Conservation (phyloP, 2,888 invertebrate species). For the Fragum fragum region DNA sequence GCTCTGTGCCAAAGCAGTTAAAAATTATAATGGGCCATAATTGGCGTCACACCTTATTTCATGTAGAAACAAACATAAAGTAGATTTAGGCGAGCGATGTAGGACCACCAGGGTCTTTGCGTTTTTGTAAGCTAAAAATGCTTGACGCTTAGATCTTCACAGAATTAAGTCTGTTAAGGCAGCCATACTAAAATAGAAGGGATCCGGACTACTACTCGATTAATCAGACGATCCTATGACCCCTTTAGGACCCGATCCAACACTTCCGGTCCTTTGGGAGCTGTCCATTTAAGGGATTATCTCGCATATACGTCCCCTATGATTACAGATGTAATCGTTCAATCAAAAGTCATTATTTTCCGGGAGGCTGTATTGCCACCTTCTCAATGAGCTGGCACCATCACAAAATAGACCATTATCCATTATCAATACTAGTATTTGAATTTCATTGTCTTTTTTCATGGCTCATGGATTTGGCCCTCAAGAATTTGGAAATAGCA, state of each 20-base stretch:
- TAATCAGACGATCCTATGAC: conserved; percentile 54
- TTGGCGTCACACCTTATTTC: too few species aligned
- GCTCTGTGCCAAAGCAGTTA: too few species aligned
- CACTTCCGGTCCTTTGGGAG: conserved; percentile 49
- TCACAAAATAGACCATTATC: not conserved
- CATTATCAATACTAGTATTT: too few species aligned
- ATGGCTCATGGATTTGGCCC: too few species aligned
- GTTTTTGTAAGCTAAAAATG: too few species aligned
- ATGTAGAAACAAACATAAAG: too few species aligned
- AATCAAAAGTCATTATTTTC: conserved; percentile 63
- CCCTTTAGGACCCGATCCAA: conserved; percentile 47
- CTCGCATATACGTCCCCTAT: conserved; percentile 42
- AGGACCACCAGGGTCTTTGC: too few species aligned
- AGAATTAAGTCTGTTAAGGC: not conserved
- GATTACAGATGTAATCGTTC: conserved; percentile 56
- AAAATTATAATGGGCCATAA: too few species aligned
- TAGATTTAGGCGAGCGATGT: too few species aligned
- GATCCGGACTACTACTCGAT: conserved; percentile 37
- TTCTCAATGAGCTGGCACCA: conserved; percentile 2
- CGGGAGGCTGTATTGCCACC: conserved; percentile 26
- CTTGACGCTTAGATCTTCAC: not conserved
- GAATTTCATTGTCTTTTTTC: too few species aligned
- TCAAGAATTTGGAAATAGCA: too few species aligned
- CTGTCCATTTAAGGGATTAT: conserved; percentile 62
- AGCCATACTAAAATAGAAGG: conserved; percentile 30